Conservation (phyloP, 2,888 invertebrate genomes). For the Polydesmus complanatus region DNA sequence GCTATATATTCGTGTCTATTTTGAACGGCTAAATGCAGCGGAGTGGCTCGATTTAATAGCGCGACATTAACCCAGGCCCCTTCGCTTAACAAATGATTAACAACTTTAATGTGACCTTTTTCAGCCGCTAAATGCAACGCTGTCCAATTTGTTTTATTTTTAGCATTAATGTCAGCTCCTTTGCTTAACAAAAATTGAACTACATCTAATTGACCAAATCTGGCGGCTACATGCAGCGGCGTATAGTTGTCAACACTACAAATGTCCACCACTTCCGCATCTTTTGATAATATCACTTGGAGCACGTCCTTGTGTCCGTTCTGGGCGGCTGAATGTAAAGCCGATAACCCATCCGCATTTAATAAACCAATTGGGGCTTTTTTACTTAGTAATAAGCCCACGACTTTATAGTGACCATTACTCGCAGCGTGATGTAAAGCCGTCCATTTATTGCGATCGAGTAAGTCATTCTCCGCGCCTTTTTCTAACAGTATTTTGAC, state of each 20-base stretch:
- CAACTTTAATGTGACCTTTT: conserved; percentile 44
- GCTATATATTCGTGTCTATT: neutral
- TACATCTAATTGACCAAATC: neutral
- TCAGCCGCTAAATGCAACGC: conserved; percentile 43
- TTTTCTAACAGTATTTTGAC: neutral
- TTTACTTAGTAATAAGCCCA: neutral
- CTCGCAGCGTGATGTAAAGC: neutral
- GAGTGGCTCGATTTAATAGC: conserved; percentile 39
- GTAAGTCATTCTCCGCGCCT: neutral
- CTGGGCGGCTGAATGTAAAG: too few species aligned
- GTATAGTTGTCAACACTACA: too few species aligned
- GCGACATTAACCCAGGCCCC: conserved; percentile 57
- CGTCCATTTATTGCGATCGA: neutral
- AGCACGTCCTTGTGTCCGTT: too few species aligned
- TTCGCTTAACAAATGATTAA: conserved; percentile 49
- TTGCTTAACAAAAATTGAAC: conserved; percentile 21
- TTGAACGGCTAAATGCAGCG: neutral
- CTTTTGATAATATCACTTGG: too few species aligned
- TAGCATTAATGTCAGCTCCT: conserved; percentile 48
- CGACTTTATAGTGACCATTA: neutral
- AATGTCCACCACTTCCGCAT: too few species aligned
- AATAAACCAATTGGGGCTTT: too few species aligned
- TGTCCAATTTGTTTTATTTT: neutral
- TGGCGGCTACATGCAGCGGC: neutral
- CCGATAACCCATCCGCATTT: too few species aligned